phyloP scores from a whole-genome alignment of 1,140 invertebrate species.

The Bombus pascuorum region DNA sequence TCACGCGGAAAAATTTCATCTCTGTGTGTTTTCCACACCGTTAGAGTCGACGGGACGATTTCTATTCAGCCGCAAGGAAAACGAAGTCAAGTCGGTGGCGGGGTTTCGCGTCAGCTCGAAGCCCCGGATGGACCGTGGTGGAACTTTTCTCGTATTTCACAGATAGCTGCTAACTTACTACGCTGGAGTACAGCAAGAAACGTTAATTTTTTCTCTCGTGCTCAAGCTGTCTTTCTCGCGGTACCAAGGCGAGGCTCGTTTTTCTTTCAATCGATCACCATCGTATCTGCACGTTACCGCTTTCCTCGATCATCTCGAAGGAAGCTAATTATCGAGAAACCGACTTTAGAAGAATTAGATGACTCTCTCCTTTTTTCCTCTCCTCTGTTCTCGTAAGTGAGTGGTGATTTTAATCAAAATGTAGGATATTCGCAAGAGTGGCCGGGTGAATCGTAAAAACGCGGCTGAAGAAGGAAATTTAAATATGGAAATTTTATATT shows the following conservation, averaged over 20 bases:
- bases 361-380: too few species aligned
- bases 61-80: conserved; percentile 30
- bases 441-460: background rate
- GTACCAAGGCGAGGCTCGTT: conserved; percentile 29
- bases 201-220: background rate
- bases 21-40: conserved; percentile 35
- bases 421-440: conserved; percentile 31
- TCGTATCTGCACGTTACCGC: background rate
- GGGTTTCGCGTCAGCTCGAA: conserved; percentile 7
- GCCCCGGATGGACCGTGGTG: background rate
- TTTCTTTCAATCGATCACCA: conserved; percentile 58
- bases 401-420: conserved; percentile 47
- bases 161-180: conserved; percentile 55
- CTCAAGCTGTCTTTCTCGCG: conserved; percentile 10
- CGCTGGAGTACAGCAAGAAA: conserved; percentile 36
- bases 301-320: background rate
- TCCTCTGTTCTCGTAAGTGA: background rate
- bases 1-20: conserved; percentile 28
- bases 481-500: conserved; percentile 54
- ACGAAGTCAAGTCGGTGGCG: background rate
- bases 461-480: conserved; percentile 9
- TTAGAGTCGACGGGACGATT: conserved; percentile 30
- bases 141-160: conserved; percentile 48
- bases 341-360: background rate
- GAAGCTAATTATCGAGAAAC: background rate